Percentiles rank a stretch among this genome's conserved stretches.
phyloP scores from a whole-genome alignment of 2,797 vertebrate genomes.

The Falco concolor region DNA sequence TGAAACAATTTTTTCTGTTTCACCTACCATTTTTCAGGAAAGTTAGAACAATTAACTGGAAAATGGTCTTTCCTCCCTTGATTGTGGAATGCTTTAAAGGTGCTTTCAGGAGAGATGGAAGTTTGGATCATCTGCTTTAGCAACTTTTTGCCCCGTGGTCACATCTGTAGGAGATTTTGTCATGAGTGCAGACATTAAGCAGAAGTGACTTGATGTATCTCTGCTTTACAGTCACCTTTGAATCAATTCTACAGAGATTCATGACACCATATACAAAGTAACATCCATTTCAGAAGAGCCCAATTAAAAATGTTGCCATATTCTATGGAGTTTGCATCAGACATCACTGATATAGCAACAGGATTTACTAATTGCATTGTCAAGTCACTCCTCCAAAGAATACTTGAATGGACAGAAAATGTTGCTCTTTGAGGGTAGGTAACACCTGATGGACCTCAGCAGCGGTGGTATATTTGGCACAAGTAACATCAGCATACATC shows the following conservation, averaged over 20 bases:
- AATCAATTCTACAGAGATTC: not conserved
- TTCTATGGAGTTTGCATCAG: not conserved
- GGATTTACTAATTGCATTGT: not conserved
- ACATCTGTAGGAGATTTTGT: not conserved
- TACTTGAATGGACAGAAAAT: rapidly evolving
- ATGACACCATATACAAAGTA: not conserved
- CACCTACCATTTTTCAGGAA: not conserved
- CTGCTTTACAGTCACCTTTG: not conserved
- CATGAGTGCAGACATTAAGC: rapidly evolving
- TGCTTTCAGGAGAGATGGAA: not conserved
- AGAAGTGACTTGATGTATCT: not conserved
- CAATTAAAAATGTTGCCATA: not conserved
- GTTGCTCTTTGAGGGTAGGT: not conserved
- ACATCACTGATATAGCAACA: not conserved
- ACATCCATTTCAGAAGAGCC: not conserved
- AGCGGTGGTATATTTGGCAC: not conserved
- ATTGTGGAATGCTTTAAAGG: not conserved
- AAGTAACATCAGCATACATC: not conserved
- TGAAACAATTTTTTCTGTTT: not conserved
- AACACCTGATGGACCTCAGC: not conserved
- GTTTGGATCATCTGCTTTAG: not conserved
- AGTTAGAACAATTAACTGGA: not conserved
- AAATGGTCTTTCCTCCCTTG: not conserved
- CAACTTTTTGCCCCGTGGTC: not conserved
- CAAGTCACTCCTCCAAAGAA: not conserved